These are phyloP conservation scores for Proales similis DNA, from an alignment of 1,140 invertebrate species.

Conservation along the genomic window DNA sequence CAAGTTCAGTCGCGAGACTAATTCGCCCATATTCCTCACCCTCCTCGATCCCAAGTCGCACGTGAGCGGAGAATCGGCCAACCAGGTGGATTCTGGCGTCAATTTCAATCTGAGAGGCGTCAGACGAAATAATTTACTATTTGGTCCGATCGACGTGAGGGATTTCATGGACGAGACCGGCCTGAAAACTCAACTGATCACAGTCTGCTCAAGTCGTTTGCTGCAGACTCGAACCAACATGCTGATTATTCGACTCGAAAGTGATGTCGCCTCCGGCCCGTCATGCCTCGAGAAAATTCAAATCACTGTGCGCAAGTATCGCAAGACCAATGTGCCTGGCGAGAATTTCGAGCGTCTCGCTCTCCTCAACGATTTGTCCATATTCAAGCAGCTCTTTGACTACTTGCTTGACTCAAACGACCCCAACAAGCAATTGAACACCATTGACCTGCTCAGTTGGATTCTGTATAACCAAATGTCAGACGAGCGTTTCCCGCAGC, in stretches of 20 bases:
- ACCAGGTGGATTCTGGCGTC: constrained; percentile 37
- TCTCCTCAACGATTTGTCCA: neutral
- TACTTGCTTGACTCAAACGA: constrained; percentile 8
- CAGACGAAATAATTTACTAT: neutral
- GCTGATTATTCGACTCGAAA: neutral
- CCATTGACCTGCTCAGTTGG: constrained; percentile 14
- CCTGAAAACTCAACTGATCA: constrained; percentile 23
- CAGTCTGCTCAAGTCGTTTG: constrained; percentile 2
- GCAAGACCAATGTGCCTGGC: constrained; percentile 1
- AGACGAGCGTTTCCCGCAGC: neutral
- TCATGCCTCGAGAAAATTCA: constrained; percentile 21
- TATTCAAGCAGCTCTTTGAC: constrained; percentile 2
- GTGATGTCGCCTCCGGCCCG: neutral
- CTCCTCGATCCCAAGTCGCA: constrained; percentile 70
- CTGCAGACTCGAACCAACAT: constrained; percentile 23
- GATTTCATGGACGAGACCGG: neutral
- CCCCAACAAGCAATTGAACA: constrained; percentile 8
- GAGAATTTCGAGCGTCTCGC: constrained; percentile 19
- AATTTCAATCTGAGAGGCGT: constrained; percentile 38
- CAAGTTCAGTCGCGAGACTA: constrained; percentile 69
- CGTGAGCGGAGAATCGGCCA: constrained; percentile 57
- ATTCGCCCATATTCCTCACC: constrained; percentile 60
- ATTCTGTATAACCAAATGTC: constrained; percentile 14
- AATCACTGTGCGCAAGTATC: constrained; percentile 17
- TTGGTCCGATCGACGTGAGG: constrained; percentile 21